Evolutionary conservation across 2,113 vertebrate genomes (phyloP).

Genomic region (Chrysemys picta): DNA sequence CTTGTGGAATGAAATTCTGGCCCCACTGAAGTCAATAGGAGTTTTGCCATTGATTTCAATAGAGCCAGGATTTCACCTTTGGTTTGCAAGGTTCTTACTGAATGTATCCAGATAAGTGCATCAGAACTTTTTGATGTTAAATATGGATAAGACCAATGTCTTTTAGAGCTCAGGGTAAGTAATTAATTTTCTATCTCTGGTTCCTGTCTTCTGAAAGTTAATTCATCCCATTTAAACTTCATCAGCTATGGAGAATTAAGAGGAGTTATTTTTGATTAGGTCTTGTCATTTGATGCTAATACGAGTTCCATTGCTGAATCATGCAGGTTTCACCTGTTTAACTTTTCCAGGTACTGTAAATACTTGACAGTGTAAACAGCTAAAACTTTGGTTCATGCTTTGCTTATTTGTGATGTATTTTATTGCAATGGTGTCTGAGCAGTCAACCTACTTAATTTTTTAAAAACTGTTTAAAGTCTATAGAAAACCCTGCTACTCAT

Average conservation of each 20-base stretch:
- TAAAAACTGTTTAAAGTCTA: not conserved
- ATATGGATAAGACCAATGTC: not conserved
- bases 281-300: not conserved
- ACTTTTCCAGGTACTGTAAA: not conserved
- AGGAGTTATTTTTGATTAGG: not conserved
- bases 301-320: not conserved
- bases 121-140: not conserved
- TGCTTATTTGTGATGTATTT: slow-evolving; percentile 2
- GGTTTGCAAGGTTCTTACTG: not conserved
- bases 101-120: not conserved
- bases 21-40: not conserved
- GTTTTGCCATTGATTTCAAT: not conserved
- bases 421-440: not conserved
- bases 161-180: not conserved
- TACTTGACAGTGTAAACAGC: not conserved
- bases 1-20: not conserved
- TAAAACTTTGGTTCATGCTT: slow-evolving; percentile 25
- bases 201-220: not conserved
- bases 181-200: not conserved
- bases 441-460: not conserved
- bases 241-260: slow-evolving; percentile 16
- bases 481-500: not conserved
- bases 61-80: not conserved
- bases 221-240: slow-evolving; percentile 21
- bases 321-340: not conserved